Percentiles rank a stretch among this genome's conserved stretches.
Evolutionary conservation across 2,113 vertebrate species (phyloP).

Genomic region (Phasianus colchicus): DNA sequence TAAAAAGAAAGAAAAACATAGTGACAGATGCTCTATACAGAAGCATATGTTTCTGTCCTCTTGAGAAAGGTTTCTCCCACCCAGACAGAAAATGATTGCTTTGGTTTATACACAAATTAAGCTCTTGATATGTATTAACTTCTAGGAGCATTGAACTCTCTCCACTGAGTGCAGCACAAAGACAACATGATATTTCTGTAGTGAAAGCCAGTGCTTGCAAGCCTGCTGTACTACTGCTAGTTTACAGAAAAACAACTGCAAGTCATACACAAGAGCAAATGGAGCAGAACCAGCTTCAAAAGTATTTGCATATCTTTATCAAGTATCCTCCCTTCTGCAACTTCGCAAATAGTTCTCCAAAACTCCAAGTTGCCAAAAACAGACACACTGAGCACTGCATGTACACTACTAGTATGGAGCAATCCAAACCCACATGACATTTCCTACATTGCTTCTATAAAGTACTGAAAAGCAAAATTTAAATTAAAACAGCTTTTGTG

Average conservation of each 20-base stretch:
- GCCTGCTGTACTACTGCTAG: too few relatives aligned
- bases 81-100: not conserved
- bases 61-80: not conserved
- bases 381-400: not conserved
- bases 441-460: not conserved
- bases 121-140: not conserved
- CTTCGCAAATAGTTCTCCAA: not conserved
- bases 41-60: conserved; percentile 27
- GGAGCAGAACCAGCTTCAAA: not conserved
- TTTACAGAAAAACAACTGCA: not conserved
- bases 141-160: not conserved
- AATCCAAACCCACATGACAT: not conserved
- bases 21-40: conserved; percentile 26
- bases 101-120: conserved; percentile 13
- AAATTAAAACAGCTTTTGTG: not conserved
- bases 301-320: not conserved
- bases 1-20: not conserved
- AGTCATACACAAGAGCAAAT: not conserved
- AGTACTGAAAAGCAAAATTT: not conserved
- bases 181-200: not conserved
- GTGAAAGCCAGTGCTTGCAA: not conserved
- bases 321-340: not conserved
- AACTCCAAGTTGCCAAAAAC: not conserved
- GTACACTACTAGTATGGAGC: not conserved
- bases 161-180: not conserved